Base-by-base conservation (phyloP, 2,888 invertebrate species). In the Phyto melanocephala region DNA sequence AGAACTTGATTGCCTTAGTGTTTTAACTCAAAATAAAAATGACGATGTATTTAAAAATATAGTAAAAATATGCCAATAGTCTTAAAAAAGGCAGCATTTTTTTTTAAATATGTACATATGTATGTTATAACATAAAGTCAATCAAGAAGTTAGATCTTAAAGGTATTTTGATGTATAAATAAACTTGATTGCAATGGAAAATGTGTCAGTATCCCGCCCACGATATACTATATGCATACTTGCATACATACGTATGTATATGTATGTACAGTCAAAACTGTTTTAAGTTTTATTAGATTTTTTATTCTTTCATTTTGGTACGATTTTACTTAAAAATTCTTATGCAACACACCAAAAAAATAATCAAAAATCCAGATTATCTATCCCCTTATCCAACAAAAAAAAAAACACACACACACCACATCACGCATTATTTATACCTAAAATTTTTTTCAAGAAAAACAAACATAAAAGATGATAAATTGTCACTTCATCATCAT, bases 251-350 rank as follows among this genome's bases (percentile, higher is more conserved):
- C 42, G 45, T 28, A 28, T 52, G 10, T 22, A 37, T 13, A 33
- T 7, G 11, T 2, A 35, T 20, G 2, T 60, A 75, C 75, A 75
- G 60, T 62, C 75, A 85, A 86, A 86, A 86, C 86, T 86, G 86
- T 86, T 86, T 86, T 86, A 86, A 86, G 86, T 86, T 86, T 86
- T 86, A 84, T 82, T 17, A 40, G 7, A 67, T 47, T 67, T 56
- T 75, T 1, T 63, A 5, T 40, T 13, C 22, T 20, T 17, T 60
- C 11, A 68, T 10, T 24, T 54, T 40, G n/a, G 2, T 1, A 6
- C 15, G 0, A 13, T n/a, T 33, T 28, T 8, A n/a, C 3, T 5
- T 28, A 70, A 42, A 8, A 35, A 35, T 45, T n/a, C n/a, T n/a
- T n/a, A 20, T 47, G 35, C 1, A 58, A 45, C 4, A 40, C 4